These are phyloP conservation scores for Metridium senile DNA, from an alignment of 92 coral and sea anemone species.

Conservation along the genomic window DNA sequence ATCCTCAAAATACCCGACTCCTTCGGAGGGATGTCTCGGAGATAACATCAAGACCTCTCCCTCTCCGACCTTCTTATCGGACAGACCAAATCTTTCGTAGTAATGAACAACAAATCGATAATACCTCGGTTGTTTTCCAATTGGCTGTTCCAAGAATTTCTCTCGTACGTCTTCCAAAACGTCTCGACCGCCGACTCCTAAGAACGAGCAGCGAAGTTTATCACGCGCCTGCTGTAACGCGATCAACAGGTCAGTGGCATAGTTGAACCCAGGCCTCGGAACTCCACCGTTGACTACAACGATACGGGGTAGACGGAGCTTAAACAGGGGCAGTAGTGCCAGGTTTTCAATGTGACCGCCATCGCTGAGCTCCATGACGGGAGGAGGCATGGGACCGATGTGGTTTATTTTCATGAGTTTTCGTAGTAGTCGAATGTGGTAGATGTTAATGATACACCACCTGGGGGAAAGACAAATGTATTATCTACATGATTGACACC, in stretches of 20 bases:
- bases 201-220: constrained; percentile 73
- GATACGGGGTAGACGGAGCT: constrained; percentile 56
- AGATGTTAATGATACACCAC: constrained; percentile 82
- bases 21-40: constrained; percentile 82
- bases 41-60: constrained; percentile 72
- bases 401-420: constrained; percentile 56
- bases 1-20: constrained; percentile 21
- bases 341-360: constrained; percentile 92
- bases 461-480: constrained; percentile 28
- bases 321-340: constrained; percentile 66
- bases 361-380: constrained; percentile 74
- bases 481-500: too few species aligned
- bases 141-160: constrained; percentile 51
- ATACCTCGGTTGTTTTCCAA: constrained; percentile 78
- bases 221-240: constrained; percentile 65
- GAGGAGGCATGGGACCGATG: constrained; percentile 81
- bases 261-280: constrained; percentile 4
- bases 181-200: constrained; percentile 78
- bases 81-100: constrained; percentile 45
- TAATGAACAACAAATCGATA: constrained; percentile 84
- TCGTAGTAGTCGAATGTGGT: constrained; percentile 81
- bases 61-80: constrained; percentile 62
- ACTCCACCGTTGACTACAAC: constrained; percentile 71
- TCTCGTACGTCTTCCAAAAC: constrained; percentile 69
- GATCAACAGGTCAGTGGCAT: constrained; percentile 44